Conservation (phyloP, 2,113 vertebrate species). For the Pungitius pungitius region DNA sequence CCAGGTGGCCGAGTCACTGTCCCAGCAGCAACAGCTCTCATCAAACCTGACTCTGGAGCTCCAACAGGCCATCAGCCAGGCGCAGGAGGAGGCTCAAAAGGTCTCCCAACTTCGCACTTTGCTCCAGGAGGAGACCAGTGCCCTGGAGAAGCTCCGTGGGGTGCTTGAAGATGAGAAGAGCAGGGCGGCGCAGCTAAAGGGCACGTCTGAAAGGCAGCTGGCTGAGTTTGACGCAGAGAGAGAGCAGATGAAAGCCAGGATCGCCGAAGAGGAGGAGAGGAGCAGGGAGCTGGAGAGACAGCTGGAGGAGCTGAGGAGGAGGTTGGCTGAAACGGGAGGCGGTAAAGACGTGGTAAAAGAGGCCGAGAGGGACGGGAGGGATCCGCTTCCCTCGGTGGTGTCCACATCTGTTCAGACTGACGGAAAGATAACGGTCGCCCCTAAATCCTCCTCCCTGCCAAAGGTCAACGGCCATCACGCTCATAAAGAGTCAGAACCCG, state of each 20-base stretch:
- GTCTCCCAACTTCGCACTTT: conserved; percentile 82
- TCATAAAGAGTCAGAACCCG: conserved; percentile 70
- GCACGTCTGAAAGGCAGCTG: conserved; percentile 87
- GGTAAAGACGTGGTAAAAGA: conserved; percentile 53
- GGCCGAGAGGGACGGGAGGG: conserved; percentile 46
- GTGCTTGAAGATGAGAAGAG: conserved; percentile 85
- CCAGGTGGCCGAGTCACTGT: conserved; percentile 88
- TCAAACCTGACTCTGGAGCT: conserved; percentile 90
- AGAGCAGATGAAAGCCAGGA: conserved; percentile 86
- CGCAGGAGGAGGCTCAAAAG: conserved; percentile 89
- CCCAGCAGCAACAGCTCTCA: conserved; percentile 91
- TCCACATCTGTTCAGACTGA: conserved; percentile 86
- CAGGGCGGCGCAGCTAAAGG: conserved; percentile 85
- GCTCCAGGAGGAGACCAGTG: conserved; percentile 84
- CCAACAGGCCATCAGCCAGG: conserved; percentile 89
- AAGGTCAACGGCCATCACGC: conserved; percentile 87
- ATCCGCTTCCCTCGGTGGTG: conserved; percentile 31
- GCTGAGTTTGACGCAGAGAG: conserved; percentile 90
- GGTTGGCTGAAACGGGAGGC: conserved; percentile 62
- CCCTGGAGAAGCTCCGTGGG: conserved; percentile 79
- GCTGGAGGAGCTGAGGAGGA: conserved; percentile 84
- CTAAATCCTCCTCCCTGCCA: conserved; percentile 64
- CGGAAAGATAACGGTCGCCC: conserved; percentile 61
- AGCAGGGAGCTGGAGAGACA: conserved; percentile 87
- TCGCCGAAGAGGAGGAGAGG: conserved; percentile 88